These are phyloP conservation scores for Calliphora vomitoria DNA, from an alignment of 2,888 invertebrate species.

Conservation along the genomic window DNA sequence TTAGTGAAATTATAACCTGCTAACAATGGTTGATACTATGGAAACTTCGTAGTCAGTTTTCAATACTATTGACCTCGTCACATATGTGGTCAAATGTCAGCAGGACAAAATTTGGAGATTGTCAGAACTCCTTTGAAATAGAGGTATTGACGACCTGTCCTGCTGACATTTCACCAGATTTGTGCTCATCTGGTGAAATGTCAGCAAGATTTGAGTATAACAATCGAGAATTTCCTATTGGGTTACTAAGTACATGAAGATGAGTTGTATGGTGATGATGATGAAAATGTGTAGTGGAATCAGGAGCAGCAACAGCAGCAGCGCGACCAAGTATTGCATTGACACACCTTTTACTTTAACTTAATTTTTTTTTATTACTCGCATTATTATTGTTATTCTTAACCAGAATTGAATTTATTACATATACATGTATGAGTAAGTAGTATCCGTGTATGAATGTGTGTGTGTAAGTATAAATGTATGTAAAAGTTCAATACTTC, in stretches of 20 bases:
- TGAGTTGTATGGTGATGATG: slow-evolving; percentile 38
- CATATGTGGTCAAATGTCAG: too few species aligned
- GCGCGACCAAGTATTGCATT: slow-evolving; percentile 54
- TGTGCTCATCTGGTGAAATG: too few species aligned
- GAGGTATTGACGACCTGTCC: too few species aligned
- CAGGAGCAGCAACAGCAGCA: slow-evolving; percentile 7
- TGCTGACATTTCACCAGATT: too few species aligned
- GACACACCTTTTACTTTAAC: slow-evolving; percentile 71
- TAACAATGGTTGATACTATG: too few species aligned
- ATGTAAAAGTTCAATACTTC: slow-evolving; percentile 63
- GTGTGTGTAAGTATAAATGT: neutral
- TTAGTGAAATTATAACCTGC: too few species aligned
- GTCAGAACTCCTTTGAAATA: too few species aligned
- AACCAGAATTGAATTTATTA: slow-evolving; percentile 70
- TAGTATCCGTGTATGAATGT: neutral
- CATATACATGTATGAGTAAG: neutral
- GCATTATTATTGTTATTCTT: slow-evolving; percentile 67
- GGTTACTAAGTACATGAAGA: slow-evolving; percentile 5
- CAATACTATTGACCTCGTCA: too few species aligned
- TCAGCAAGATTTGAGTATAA: too few species aligned
- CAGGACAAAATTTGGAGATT: too few species aligned
- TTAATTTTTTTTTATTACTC: slow-evolving; percentile 61
- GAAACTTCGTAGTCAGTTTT: too few species aligned
- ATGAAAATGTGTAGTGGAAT: slow-evolving; percentile 52
- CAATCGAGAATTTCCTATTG: slow-evolving; percentile 7